phyloP scores from a whole-genome alignment of 2,113 vertebrate genomes.

The Pelusios castaneus region DNA sequence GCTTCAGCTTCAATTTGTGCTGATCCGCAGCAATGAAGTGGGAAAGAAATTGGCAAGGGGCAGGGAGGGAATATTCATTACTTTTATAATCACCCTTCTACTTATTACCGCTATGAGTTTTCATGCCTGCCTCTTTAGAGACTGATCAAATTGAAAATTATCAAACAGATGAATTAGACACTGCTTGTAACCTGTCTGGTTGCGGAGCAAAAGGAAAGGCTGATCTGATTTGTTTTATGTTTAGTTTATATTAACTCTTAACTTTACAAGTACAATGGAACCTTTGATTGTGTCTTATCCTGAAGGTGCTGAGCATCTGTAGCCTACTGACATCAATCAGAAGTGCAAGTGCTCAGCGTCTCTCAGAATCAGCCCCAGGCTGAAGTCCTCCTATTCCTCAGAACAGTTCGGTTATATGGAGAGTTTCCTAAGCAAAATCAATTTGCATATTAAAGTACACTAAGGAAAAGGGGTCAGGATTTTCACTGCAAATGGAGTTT shows the following conservation, averaged over 20 bases:
- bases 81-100: slow-evolving; percentile 13
- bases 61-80: slow-evolving; percentile 5
- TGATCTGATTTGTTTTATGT: slow-evolving; percentile 71
- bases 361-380: not conserved
- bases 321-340: not conserved
- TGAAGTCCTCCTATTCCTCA: not conserved
- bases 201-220: not conserved
- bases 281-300: not conserved
- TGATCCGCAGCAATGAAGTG: slow-evolving; percentile 64
- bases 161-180: slow-evolving; percentile 70
- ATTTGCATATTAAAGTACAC: slow-evolving; percentile 49
- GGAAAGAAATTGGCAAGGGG: slow-evolving; percentile 14
- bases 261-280: not conserved
- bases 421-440: slow-evolving; percentile 34
- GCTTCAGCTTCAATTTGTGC: slow-evolving; percentile 72
- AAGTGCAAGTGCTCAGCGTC: not conserved
- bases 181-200: slow-evolving; percentile 62
- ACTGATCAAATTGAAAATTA: slow-evolving; percentile 76
- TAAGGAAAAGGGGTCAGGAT: not conserved
- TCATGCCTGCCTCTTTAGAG: slow-evolving; percentile 78
- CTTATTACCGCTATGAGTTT: slow-evolving; percentile 44
- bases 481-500: slow-evolving; percentile 45
- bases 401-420: not conserved
- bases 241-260: slow-evolving; percentile 41
- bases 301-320: not conserved